phyloP scores from a whole-genome alignment of 2,797 vertebrate genomes.

The Octomys mimax region DNA sequence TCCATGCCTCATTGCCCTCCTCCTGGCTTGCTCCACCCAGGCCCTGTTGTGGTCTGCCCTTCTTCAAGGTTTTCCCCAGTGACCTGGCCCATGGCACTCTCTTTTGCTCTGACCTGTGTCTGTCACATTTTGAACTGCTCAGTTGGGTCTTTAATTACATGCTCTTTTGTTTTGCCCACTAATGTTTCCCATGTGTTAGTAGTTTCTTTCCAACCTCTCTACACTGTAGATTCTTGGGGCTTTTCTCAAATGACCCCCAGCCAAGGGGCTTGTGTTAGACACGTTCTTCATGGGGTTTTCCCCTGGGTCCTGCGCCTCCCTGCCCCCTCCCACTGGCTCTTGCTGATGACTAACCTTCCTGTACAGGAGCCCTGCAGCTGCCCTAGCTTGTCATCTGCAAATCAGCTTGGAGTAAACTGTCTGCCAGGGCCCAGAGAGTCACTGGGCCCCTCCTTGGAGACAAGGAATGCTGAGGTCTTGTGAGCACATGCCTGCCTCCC shows the following conservation, averaged over 20 bases:
- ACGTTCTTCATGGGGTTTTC: fast-evolving
- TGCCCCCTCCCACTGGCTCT: background rate
- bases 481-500: constrained; percentile 82
- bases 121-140: background rate
- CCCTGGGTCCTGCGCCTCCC: background rate
- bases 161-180: background rate
- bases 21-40: background rate
- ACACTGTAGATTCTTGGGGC: background rate
- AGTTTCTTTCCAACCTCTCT: background rate
- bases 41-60: background rate
- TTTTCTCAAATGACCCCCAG: background rate
- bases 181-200: background rate
- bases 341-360: constrained; percentile 28
- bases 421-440: constrained; percentile 83
- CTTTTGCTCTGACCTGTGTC: background rate
- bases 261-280: background rate
- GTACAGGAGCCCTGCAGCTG: constrained; percentile 74
- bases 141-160: constrained; percentile 24
- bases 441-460: constrained; percentile 86
- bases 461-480: constrained; percentile 85
- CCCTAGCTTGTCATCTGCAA: constrained; percentile 79
- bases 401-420: constrained; percentile 85
- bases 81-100: background rate
- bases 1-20: background rate
- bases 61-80: background rate